Evolutionary conservation across 2,888 invertebrate species (phyloP).

Genomic region (Tyria jacobaeae): DNA sequence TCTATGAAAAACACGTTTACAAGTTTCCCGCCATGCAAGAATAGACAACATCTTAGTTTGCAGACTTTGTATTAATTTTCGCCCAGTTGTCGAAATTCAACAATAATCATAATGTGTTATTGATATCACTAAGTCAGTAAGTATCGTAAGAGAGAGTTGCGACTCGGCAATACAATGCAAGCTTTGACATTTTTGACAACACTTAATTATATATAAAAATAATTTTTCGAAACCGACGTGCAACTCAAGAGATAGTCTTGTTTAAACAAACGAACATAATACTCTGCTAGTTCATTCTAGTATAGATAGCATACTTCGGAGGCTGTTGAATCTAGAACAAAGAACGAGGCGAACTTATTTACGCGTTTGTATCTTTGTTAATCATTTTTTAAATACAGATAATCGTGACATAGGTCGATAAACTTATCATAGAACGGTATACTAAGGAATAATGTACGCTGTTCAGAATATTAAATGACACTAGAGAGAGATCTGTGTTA

Average conservation of each 20-base stretch:
- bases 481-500: too few species aligned
- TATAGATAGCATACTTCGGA: neutral
- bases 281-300: neutral
- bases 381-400: slow-evolving; percentile 3
- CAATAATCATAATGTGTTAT: too few species aligned
- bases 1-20: neutral
- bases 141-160: too few species aligned
- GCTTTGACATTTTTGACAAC: too few species aligned
- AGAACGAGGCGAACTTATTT: neutral
- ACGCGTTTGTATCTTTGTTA: neutral
- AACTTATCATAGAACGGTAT: neutral
- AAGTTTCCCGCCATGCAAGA: neutral
- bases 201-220: too few species aligned
- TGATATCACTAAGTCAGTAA: too few species aligned
- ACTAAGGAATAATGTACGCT: slow-evolving; percentile 3
- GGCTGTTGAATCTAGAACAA: neutral
- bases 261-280: neutral
- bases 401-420: slow-evolving; percentile 16
- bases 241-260: too few species aligned
- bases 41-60: too few species aligned
- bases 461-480: neutral
- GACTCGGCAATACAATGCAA: too few species aligned
- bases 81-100: too few species aligned
- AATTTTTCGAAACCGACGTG: too few species aligned
- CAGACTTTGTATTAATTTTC: too few species aligned